phyloP scores from a whole-genome alignment of 1,140 invertebrate species.

The Temnothorax longispinosus region DNA sequence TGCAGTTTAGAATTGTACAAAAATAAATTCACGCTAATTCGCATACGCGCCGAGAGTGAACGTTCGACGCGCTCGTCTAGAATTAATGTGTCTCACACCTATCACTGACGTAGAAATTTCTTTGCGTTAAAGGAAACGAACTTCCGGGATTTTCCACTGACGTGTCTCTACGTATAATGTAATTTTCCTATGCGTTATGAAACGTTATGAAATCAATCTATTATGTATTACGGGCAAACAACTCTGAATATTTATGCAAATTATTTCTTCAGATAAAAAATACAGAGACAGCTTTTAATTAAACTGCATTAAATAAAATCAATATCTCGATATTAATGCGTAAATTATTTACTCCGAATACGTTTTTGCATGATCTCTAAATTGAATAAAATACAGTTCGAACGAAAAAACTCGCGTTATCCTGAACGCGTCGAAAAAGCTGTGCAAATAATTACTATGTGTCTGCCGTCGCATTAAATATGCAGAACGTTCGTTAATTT shows the following conservation, averaged over 20 bases:
- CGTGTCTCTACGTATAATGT: neutral
- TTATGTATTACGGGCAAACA: neutral
- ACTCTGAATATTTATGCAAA: neutral
- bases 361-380: neutral
- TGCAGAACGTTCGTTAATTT: slow-evolving; percentile 5
- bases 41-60: neutral
- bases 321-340: neutral
- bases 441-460: slow-evolving; percentile 12
- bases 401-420: neutral
- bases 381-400: neutral
- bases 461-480: neutral
- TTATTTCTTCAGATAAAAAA: neutral
- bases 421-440: neutral
- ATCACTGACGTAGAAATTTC: neutral
- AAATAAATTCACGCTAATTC: slow-evolving; percentile 56
- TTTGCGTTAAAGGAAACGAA: neutral
- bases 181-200: neutral
- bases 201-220: neutral
- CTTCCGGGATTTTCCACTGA: slow-evolving; percentile 4
- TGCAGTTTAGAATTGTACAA: slow-evolving; percentile 50
- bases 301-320: neutral
- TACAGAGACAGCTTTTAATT: neutral
- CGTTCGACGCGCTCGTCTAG: neutral
- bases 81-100: neutral
- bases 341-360: neutral